phyloP scores from a whole-genome alignment of 2,888 invertebrate species.

The Lasius platythorax region DNA sequence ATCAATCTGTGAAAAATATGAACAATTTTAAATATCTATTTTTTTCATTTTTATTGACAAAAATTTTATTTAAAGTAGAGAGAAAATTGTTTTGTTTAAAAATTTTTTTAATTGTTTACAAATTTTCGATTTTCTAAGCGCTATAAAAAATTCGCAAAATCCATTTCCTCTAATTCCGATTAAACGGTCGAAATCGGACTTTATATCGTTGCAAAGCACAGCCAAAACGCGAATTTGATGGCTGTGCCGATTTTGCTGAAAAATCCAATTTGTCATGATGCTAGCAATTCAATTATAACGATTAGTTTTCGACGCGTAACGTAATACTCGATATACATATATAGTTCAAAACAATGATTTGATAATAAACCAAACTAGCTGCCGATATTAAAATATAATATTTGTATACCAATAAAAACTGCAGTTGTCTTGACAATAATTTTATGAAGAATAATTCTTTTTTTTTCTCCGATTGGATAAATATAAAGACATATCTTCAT shows the following conservation, averaged over 20 bases:
- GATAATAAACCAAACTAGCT: conserved; percentile 12
- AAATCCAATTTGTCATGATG: conserved; percentile 23
- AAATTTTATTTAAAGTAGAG: not conserved
- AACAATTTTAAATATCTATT: not conserved
- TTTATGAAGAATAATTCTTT: not conserved
- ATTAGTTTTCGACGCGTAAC: conserved; percentile 21
- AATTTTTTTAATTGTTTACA: not conserved
- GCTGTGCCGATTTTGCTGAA: conserved; percentile 4
- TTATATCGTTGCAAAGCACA: conserved; percentile 1
- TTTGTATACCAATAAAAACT: not conserved
- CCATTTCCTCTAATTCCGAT: not conserved
- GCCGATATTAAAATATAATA: conserved; percentile 10
- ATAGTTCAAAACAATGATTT: conserved; percentile 37
- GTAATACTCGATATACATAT: conserved; percentile 26
- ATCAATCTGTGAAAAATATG: not conserved
- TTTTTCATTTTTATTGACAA: not conserved
- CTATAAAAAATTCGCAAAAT: not conserved
- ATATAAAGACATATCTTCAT: not conserved
- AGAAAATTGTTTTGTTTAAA: not conserved
- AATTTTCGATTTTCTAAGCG: not conserved
- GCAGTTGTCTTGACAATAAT: not conserved
- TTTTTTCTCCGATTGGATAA: conserved; percentile 12
- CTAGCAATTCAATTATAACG: conserved; percentile 31
- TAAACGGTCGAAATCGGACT: not conserved
- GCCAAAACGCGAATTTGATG: conserved; percentile 1